Percentiles rank a stretch among this genome's conserved stretches.
Conservation (phyloP, 2,797 vertebrate species). For the Lemur catta region DNA sequence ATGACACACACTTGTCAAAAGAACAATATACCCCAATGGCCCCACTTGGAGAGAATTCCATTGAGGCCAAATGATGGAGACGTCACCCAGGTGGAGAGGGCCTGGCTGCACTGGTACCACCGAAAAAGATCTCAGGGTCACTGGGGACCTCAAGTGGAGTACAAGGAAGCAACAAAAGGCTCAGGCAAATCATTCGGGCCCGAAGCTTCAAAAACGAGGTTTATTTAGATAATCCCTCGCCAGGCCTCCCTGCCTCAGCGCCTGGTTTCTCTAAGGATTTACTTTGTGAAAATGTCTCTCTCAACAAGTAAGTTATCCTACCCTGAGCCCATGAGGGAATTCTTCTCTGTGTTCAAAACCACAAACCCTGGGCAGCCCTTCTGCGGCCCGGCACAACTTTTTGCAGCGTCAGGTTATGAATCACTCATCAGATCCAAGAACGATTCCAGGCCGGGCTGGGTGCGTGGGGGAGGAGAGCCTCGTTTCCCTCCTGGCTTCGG, state of each 20-base stretch:
- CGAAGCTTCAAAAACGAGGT: constrained; percentile 70
- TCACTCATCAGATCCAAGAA: constrained; percentile 53
- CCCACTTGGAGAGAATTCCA: not conserved
- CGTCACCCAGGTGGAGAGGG: not conserved
- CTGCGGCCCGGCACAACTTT: constrained; percentile 35
- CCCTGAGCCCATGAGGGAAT: constrained; percentile 70
- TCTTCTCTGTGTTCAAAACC: constrained; percentile 72
- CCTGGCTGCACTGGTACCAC: not conserved
- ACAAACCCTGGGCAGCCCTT: constrained; percentile 71
- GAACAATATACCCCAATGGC: not conserved
- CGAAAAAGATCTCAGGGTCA: constrained; percentile 36
- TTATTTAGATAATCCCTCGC: constrained; percentile 76
- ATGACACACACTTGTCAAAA: not conserved
- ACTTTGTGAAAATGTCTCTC: constrained; percentile 78
- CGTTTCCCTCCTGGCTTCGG: not conserved
- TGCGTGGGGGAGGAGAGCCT: not conserved
- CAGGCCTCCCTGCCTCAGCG: constrained; percentile 72
- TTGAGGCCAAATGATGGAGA: not conserved
- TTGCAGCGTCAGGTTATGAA: constrained; percentile 73
- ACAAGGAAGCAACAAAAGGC: constrained; percentile 61
- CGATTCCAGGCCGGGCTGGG: not conserved
- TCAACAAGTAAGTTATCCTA: constrained; percentile 78
- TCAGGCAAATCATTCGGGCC: constrained; percentile 55
- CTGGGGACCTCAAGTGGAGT: constrained; percentile 11
- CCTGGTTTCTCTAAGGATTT: constrained; percentile 77